phyloP scores from a whole-genome alignment of 2,797 vertebrate genomes.

The Percopsis omiscomaycus region DNA sequence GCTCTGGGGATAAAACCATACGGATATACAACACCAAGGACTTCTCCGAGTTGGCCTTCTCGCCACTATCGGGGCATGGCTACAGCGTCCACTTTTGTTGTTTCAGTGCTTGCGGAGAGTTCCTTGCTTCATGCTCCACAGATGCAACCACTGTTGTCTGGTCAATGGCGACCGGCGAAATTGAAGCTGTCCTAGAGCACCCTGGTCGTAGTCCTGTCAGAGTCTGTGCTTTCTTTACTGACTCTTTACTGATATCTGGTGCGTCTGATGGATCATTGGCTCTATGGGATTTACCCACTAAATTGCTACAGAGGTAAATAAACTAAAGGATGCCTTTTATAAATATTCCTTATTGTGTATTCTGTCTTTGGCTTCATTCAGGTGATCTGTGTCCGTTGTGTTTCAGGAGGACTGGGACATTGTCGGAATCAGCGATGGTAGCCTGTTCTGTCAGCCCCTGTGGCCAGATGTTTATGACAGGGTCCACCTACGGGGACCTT shows the following conservation, averaged over 20 bases:
- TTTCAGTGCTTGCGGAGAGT: slow-evolving; percentile 86
- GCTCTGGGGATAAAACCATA: slow-evolving; percentile 92
- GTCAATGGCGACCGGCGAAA: slow-evolving; percentile 76
- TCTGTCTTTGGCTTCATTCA: background rate
- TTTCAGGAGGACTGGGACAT: slow-evolving; percentile 77
- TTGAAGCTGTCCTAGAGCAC: slow-evolving; percentile 82
- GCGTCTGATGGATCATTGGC: slow-evolving; percentile 86
- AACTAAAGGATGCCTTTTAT: background rate
- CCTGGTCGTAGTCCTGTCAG: slow-evolving; percentile 85
- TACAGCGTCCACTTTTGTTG: slow-evolving; percentile 94
- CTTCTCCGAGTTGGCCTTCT: slow-evolving; percentile 85
- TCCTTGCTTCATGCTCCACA: slow-evolving; percentile 90
- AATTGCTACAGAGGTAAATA: slow-evolving; percentile 76
- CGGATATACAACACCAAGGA: slow-evolving; percentile 79
- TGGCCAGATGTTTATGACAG: slow-evolving; percentile 86
- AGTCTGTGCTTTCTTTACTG: slow-evolving; percentile 85
- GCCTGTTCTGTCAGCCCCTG: slow-evolving; percentile 91
- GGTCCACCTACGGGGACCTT: slow-evolving; percentile 92
- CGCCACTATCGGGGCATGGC: slow-evolving; percentile 84
- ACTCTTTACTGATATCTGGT: slow-evolving; percentile 80
- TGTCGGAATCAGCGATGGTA: slow-evolving; percentile 85
- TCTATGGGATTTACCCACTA: slow-evolving; percentile 84
- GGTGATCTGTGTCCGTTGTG: slow-evolving; percentile 20
- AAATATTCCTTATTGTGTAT: background rate
- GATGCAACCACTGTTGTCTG: slow-evolving; percentile 87